Evolutionary conservation across 2,797 vertebrate genomes (phyloP).

Genomic region (Tapirus indicus): DNA sequence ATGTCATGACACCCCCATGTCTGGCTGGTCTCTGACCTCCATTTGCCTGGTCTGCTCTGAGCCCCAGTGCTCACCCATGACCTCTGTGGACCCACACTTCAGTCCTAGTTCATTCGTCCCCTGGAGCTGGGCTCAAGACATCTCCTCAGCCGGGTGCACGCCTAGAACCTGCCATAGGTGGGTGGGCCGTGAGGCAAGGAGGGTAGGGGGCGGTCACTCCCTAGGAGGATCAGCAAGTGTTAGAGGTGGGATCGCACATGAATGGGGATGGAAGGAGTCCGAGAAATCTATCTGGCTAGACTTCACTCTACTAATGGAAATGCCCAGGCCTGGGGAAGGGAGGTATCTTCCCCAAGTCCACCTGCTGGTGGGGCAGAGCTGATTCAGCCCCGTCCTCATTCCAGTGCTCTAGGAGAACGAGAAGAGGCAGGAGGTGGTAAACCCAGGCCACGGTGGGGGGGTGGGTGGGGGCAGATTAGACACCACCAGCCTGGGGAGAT

Average conservation of each 20-base stretch:
- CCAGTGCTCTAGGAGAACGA: neutral
- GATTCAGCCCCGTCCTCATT: rapidly evolving
- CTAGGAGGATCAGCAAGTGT: neutral
- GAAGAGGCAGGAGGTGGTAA: rapidly evolving
- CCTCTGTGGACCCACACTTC: rapidly evolving
- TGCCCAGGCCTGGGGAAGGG: neutral
- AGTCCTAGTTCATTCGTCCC: neutral
- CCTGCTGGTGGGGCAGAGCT: neutral
- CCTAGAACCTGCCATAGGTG: rapidly evolving
- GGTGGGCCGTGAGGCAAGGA: rapidly evolving
- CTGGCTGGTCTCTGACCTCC: too few relatives aligned
- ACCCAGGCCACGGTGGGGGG: rapidly evolving
- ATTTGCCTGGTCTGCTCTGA: neutral
- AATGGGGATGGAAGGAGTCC: neutral
- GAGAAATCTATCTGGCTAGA: neutral
- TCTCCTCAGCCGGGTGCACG: neutral
- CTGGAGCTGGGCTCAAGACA: neutral
- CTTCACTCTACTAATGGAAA: rapidly evolving
- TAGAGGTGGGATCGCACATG: rapidly evolving
- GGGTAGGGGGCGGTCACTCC: neutral
- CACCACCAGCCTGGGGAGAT: neutral
- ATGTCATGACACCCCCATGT: neutral
- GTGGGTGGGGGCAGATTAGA: neutral
- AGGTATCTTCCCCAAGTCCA: rapidly evolving
- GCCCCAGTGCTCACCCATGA: too few relatives aligned